Evolutionary conservation across 2,797 vertebrate species (phyloP).

Genomic region (Otolemur crassicaudatus): DNA sequence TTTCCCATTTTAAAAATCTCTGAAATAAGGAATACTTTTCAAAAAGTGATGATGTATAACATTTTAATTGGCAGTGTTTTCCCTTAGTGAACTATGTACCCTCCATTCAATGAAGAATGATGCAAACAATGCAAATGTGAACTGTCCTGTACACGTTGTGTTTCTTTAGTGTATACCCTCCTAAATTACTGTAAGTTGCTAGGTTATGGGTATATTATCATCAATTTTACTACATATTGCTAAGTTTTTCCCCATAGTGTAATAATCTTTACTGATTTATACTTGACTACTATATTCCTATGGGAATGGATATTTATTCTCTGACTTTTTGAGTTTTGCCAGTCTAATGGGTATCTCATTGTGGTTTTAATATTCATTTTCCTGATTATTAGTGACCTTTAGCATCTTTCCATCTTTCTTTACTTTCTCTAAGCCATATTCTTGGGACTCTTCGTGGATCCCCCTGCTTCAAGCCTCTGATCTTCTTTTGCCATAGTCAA

Average conservation of each 20-base stretch:
- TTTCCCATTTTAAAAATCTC: neutral
- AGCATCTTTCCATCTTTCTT: neutral
- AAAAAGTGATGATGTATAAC: neutral
- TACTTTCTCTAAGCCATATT: constrained; percentile 9
- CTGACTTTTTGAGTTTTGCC: constrained; percentile 29
- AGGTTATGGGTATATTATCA: neutral
- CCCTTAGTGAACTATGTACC: neutral
- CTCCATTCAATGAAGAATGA: neutral
- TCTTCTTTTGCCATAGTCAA: neutral
- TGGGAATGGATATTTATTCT: neutral
- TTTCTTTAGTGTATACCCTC: neutral
- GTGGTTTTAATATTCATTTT: neutral
- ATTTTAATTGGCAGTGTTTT: neutral
- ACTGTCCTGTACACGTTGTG: neutral
- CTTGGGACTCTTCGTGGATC: neutral
- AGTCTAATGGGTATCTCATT: neutral
- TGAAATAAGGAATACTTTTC: neutral
- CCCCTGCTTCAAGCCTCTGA: neutral
- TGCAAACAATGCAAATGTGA: neutral
- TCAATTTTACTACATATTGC: neutral
- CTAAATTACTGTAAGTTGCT: neutral
- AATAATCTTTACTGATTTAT: neutral
- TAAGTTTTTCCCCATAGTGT: neutral
- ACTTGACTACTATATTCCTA: neutral
- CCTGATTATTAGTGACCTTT: neutral